Base-by-base conservation (phyloP, 2,888 invertebrate species). In the Drosophila picticornis region DNA sequence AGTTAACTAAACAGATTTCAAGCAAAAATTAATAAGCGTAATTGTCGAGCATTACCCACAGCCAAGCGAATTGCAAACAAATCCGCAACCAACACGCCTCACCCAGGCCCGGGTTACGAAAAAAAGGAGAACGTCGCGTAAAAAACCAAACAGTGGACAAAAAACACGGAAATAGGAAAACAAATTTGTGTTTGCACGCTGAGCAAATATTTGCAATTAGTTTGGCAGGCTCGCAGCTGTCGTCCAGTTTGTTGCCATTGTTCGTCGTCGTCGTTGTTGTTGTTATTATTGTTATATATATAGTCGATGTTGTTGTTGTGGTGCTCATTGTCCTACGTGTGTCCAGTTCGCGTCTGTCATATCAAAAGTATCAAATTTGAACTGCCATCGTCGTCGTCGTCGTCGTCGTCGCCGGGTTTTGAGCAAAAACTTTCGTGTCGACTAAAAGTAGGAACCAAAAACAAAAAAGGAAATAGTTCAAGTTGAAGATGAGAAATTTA, bases 141-240 rank as follows among this genome's bases (percentile, higher is more conserved):
- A 57, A 55, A 51, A 46, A 32, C 19, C 43, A 69, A 67, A 51
- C 65, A 59, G 5, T 38, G 67, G 55, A 66, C 72, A 53, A 60
- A 70, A 36, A 34, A 16, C 5, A 34, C 19, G 22, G 25, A 27
- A 50, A 50, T 16, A 51, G 22, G 11, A 51, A 32, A 52, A 52
- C 64, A 65, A 52, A 63, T 57, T 79, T 77, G 46, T 77, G 80
- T 80, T 80, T 73, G 73, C 59, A 40, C 66, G 59, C 64, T 61
- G 66, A 59, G 76, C 81, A 82, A 82, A 82, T 80, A 82, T 82
- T 82, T 82, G 67, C 80, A 81, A 82, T 82, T 82, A 75, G 81
- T 77, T 74, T 75, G 77, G 60, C 62, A 64, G 69, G 68, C 66
- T 75, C 67, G 77, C 57, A 75, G 67, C 52, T 59, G 65, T 72